A percentile compares a stretch with the other conserved stretches of the same genome.
phyloP scores from a whole-genome alignment of 37 sponge, comb jelly and placozoan genomes.

The Tethya wilhelma region DNA sequence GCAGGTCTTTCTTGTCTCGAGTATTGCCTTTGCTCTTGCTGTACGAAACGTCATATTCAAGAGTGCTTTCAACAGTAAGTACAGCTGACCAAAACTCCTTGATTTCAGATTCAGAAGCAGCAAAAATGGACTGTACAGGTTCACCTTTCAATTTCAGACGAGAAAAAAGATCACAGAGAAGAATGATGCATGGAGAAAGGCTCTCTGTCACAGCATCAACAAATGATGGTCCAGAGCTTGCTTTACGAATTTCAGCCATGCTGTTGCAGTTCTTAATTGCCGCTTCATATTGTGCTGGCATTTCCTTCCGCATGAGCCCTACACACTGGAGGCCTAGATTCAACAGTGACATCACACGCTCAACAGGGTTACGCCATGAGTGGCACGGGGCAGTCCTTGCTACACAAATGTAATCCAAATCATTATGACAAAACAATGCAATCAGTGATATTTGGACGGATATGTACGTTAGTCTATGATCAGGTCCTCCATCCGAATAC shows the following conservation, averaged over 20 bases:
- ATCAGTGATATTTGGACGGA: constrained; percentile 34
- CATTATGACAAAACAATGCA: constrained; percentile 22
- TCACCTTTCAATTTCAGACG: no score
- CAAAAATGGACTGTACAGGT: no score
- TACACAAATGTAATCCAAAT: constrained; percentile 51
- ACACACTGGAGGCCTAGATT: constrained; percentile 27
- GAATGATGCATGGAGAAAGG: no score
- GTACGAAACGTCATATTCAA: no score
- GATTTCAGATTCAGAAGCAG: no score
- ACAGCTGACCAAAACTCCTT: no score
- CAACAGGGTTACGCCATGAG: constrained; percentile 14
- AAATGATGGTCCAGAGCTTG: no score
- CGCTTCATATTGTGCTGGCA: constrained; percentile 31
- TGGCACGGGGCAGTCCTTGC: constrained; percentile 21
- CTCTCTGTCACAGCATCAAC: no score
- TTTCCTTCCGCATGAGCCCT: constrained; percentile 23
- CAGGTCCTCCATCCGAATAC: constrained; percentile 64
- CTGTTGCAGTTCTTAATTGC: constrained; percentile 2
- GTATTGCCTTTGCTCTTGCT: no score
- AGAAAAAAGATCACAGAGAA: no score
- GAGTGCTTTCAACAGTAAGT: no score
- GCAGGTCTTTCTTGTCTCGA: constrained; percentile 17
- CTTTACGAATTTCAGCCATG: background rate
- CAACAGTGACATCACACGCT: background rate
- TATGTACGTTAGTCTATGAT: constrained; percentile 43